phyloP scores from a whole-genome alignment of 2,888 invertebrate species.

The Frankliniella fusca region DNA sequence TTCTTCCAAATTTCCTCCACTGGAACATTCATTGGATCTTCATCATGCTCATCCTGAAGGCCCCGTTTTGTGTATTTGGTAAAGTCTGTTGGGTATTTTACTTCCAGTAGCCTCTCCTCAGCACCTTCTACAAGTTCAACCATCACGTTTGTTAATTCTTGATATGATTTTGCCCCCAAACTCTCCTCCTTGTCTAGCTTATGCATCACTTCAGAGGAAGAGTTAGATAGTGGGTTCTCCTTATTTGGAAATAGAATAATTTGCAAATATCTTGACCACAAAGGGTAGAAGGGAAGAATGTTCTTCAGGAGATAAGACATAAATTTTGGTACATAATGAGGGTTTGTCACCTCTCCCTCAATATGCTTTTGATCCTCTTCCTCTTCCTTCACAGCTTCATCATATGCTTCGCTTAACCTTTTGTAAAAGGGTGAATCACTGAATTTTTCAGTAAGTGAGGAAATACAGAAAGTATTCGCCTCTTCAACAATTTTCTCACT shows the following conservation, averaged over 20 bases:
- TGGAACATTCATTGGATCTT: too few species aligned
- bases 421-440: constrained; percentile 12
- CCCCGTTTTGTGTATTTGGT: background rate
- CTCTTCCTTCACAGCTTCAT: background rate
- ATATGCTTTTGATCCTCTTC: background rate
- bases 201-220: background rate
- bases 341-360: background rate
- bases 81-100: background rate
- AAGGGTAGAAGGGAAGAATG: background rate
- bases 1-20: too few species aligned
- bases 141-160: background rate
- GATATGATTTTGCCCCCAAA: background rate
- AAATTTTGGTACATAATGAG: background rate
- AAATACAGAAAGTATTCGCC: background rate
- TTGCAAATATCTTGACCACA: background rate
- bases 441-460: background rate
- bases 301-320: background rate
- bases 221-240: background rate
- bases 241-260: background rate
- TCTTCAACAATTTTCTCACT: background rate
- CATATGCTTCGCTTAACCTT: background rate
- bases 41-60: too few species aligned
- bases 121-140: background rate
- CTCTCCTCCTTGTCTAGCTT: background rate
- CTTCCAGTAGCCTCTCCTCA: background rate